Evolutionary conservation across 92 coral and sea anemone genomes (phyloP).

Genomic region (Palythoa caribaeorum): DNA sequence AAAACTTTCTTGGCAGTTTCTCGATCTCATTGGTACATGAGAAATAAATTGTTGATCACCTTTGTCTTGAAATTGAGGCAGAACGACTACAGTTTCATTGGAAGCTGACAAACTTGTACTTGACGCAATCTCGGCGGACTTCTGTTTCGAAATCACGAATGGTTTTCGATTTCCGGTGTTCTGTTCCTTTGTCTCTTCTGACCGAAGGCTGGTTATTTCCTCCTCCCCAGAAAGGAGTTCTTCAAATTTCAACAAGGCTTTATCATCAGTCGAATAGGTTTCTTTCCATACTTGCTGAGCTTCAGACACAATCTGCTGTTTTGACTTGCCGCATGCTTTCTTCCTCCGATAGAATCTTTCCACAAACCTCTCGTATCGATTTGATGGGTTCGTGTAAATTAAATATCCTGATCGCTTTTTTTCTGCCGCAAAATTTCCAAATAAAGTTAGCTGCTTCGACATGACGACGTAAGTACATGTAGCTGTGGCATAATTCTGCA

Average conservation of each 20-base stretch:
- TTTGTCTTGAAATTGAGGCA: slow-evolving; percentile 34
- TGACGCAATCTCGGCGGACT: slow-evolving; percentile 37
- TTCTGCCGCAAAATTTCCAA: slow-evolving; percentile 36
- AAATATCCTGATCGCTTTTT: slow-evolving; percentile 38
- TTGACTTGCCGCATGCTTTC: slow-evolving; percentile 40
- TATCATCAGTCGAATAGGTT: slow-evolving; percentile 32
- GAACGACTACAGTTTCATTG: slow-evolving; percentile 42
- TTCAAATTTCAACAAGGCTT: slow-evolving; percentile 40
- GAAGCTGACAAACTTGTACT: slow-evolving; percentile 44
- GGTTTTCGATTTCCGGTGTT: slow-evolving; percentile 34
- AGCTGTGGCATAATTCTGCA: slow-evolving; percentile 35
- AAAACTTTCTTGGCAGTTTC: slow-evolving; percentile 40
- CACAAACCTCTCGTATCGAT: slow-evolving; percentile 34
- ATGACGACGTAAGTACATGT: slow-evolving; percentile 28
- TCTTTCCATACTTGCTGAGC: slow-evolving; percentile 40
- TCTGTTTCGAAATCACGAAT: slow-evolving; percentile 41
- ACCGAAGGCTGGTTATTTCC: slow-evolving; percentile 45
- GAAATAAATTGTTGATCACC: slow-evolving; percentile 40
- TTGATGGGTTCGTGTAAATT: slow-evolving; percentile 34
- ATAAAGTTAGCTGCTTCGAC: slow-evolving; percentile 34
- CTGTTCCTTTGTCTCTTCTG: slow-evolving; percentile 40
- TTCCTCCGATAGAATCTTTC: slow-evolving; percentile 42
- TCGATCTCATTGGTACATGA: slow-evolving; percentile 34
- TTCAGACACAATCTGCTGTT: slow-evolving; percentile 48
- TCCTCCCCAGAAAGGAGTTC: slow-evolving; percentile 35